Evolutionary conservation across 2,888 invertebrate genomes (phyloP).

Genomic region (Cheilosia grossa): DNA sequence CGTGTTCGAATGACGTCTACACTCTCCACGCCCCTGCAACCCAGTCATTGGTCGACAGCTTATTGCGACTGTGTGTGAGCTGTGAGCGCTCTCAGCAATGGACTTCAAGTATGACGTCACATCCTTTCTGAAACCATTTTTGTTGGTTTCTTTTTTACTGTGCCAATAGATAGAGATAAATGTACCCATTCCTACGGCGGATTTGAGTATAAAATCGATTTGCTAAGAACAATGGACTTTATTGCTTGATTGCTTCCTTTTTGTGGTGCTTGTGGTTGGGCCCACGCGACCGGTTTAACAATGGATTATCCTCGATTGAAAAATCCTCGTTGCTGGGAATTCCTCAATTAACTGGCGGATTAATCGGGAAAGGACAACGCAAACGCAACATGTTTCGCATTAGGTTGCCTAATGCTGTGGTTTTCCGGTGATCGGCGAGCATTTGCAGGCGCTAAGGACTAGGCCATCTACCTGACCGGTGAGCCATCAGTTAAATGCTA

Average conservation of each 20-base stretch:
- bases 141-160: slow-evolving; percentile 10
- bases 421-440: slow-evolving; percentile 51
- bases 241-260: slow-evolving; percentile 69
- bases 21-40: slow-evolving; percentile 35
- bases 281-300: slow-evolving; percentile 58
- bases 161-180: neutral
- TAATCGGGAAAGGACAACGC: slow-evolving; percentile 54
- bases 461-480: neutral
- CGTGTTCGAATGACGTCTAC: slow-evolving; percentile 1
- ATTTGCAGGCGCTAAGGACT: slow-evolving; percentile 54
- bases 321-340: slow-evolving; percentile 52
- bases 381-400: slow-evolving; percentile 67
- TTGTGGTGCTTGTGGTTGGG: slow-evolving; percentile 27
- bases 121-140: slow-evolving; percentile 31
- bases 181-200: neutral
- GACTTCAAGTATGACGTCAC: slow-evolving; percentile 53
- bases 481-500: neutral
- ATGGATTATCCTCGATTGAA: slow-evolving; percentile 67
- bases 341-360: slow-evolving; percentile 50
- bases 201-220: slow-evolving; percentile 68
- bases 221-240: slow-evolving; percentile 57
- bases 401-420: slow-evolving; percentile 64
- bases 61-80: slow-evolving; percentile 19
- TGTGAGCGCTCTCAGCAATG: slow-evolving; percentile 1
- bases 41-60: slow-evolving; percentile 34